These are phyloP conservation scores for Camponotus vicinus DNA, from an alignment of 1,140 invertebrate species.

Conservation along the genomic window DNA sequence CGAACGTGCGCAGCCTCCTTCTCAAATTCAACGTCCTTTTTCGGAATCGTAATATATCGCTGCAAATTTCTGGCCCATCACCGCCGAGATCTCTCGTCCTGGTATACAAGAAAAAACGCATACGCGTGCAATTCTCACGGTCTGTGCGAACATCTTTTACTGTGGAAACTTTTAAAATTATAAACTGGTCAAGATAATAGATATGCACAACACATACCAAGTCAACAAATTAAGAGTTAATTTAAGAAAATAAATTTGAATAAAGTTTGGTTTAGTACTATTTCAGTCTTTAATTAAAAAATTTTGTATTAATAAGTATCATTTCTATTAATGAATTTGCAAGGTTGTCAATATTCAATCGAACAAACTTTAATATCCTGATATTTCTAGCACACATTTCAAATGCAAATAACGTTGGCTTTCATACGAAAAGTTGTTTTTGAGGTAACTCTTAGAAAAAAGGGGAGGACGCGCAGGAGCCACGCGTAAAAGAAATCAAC, in stretches of 20 bases:
- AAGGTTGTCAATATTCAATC: no score
- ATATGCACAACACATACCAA: no score
- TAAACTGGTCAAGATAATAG: no score
- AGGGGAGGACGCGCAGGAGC: slow-evolving; percentile 27
- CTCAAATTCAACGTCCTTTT: slow-evolving; percentile 68
- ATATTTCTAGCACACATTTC: not conserved
- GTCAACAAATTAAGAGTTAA: no score
- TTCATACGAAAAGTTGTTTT: not conserved
- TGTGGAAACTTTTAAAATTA: no score
- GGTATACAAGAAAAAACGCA: not conserved
- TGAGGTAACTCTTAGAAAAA: slow-evolving; percentile 51
- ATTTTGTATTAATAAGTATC: no score
- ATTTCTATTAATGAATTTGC: no score
- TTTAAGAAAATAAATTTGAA: no score
- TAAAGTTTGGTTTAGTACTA: no score
- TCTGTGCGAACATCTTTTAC: no score
- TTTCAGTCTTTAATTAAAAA: no score
- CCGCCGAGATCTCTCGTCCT: not conserved
- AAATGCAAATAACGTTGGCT: not conserved
- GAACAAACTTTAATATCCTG: no score
- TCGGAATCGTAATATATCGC: slow-evolving; percentile 66
- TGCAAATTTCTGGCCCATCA: slow-evolving; percentile 38
- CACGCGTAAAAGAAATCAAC: slow-evolving; percentile 36
- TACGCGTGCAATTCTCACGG: not conserved
- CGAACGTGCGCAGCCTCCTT: slow-evolving; percentile 68